Base-by-base conservation (phyloP, 2,797 vertebrate genomes). In the Clarias pachynema region DNA sequence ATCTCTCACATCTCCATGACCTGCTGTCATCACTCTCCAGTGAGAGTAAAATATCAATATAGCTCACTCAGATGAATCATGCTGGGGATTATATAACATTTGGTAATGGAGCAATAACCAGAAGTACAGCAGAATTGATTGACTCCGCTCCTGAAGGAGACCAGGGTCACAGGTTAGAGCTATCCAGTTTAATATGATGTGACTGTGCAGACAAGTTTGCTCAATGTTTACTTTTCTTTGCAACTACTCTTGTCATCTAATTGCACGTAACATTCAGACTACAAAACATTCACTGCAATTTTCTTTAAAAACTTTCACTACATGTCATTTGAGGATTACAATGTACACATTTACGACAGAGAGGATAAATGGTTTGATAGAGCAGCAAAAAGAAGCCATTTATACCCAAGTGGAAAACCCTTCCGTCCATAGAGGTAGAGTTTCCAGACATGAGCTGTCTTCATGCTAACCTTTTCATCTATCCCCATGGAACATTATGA, bases 31-130 rank as follows among this genome's bases (percentile, higher is more conserved):
- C 60, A 77, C 29, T 59, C 10, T 85, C 20, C 53, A 77, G 16
- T 59, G 34, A 75, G 24, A 31, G 68, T 57, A 59, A 83, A 83
- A 79, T 40, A 29, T 37, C 60, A 59, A 26, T 83, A 79, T 6
- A 72, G 57, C 75, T 63, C 73, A 63, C 63, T 53, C 57, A 79
- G 37, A 31, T 24, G n/a, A 73, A 83, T 49, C 57, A 29, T n/a
- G 12, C 62, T n/a, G 22, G 34, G 5, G 75, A 79, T 84, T 84
- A 86, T 80, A 62, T 75, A 84, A 77, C 82, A 81, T 24, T 29
- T 60, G 49, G 15, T 72, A 60, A 69, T 62, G 53, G 63, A 24
- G 53, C 66, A 56, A 74, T 80, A 84, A 74, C 29, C 59, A 73
- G 26, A 40, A 26, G 34, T 72, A 29, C 44, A 56, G 74, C 40